phyloP scores from a whole-genome alignment of 1,140 invertebrate genomes.

The Calephelis virginiensis region DNA sequence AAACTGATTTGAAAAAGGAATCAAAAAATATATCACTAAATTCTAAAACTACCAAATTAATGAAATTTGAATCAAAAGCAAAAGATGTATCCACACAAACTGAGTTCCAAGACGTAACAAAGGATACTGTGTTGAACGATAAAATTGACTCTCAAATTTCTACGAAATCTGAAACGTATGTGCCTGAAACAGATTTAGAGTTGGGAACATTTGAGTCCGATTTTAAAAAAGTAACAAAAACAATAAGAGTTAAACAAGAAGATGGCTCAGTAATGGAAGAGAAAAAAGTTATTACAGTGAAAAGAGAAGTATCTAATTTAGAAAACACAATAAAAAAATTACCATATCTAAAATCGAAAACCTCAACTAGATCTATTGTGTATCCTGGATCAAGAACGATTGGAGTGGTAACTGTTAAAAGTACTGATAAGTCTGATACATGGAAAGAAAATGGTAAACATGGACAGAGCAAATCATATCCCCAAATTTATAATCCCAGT shows the following conservation, averaged over 20 bases:
- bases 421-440: constrained; percentile 3
- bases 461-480: constrained; percentile 21
- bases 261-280: constrained; percentile 49
- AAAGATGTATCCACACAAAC: constrained; percentile 23
- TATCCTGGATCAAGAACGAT: constrained; percentile 39
- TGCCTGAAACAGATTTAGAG: constrained; percentile 29
- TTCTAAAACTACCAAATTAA: too few relatives aligned
- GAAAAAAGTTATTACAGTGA: constrained; percentile 46
- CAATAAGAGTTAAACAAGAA: constrained; percentile 42
- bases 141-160: too few relatives aligned
- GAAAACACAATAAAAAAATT: constrained; percentile 24
- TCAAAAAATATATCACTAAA: too few relatives aligned
- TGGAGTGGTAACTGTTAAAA: constrained; percentile 28
- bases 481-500: constrained; percentile 26
- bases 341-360: constrained; percentile 30
- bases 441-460: constrained; percentile 8
- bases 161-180: neutral
- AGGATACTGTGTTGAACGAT: too few relatives aligned
- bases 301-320: constrained; percentile 34
- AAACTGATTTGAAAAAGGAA: neutral
- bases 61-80: too few relatives aligned
- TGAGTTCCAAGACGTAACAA: constrained; percentile 2
- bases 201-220: constrained; percentile 47
- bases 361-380: constrained; percentile 35
- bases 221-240: constrained; percentile 47